Percentiles rank a stretch among this genome's conserved stretches.
Conservation (phyloP, 2,113 vertebrate genomes). For the Campylomormyrus numenius region DNA sequence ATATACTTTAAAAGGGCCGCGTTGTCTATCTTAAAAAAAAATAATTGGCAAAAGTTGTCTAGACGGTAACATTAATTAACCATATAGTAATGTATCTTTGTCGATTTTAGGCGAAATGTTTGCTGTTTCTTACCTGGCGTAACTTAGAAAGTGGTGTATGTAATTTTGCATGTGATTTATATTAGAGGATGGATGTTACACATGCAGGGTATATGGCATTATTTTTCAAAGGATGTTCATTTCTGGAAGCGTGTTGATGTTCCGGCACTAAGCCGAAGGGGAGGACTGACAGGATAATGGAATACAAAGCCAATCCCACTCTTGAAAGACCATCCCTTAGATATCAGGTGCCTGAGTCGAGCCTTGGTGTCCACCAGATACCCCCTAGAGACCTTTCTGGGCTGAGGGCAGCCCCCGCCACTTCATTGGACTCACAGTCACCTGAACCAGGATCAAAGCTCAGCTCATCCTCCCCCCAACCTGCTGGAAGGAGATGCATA, state of each 20-base stretch:
- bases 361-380: conserved; percentile 83
- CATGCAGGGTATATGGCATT: not conserved
- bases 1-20: not conserved
- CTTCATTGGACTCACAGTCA: conserved; percentile 73
- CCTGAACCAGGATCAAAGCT: conserved; percentile 85
- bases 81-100: not conserved
- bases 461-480: conserved; percentile 63
- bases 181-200: not conserved
- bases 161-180: conserved; percentile 8
- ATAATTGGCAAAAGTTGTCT: not conserved
- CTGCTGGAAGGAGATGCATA: conserved; percentile 16
- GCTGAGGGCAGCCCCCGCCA: conserved; percentile 60
- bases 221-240: conserved; percentile 45
- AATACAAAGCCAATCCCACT: conserved; percentile 61
- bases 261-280: conserved; percentile 50
- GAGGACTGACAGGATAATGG: conserved; percentile 71
- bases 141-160: not conserved
- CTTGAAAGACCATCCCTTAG: conserved; percentile 80
- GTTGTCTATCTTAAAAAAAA: not conserved
- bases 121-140: not conserved
- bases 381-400: conserved; percentile 73
- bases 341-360: conserved; percentile 75
- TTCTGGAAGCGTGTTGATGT: conserved; percentile 55
- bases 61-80: not conserved
- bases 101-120: not conserved